Conservation (phyloP, 1,140 invertebrate genomes). For the Bombus vancouverensis region DNA sequence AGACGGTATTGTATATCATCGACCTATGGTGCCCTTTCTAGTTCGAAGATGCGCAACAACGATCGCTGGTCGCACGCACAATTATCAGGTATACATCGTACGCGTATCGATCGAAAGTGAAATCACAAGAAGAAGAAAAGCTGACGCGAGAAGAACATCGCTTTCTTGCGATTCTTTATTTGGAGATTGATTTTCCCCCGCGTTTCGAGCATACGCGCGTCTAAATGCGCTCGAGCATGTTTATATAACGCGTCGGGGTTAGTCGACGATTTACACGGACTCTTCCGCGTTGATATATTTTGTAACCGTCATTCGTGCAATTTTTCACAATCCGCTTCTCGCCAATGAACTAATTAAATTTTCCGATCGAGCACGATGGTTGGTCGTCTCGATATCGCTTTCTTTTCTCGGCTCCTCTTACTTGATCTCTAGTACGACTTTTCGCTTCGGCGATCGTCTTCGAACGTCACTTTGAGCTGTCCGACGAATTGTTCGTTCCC, state of each 20-base stretch:
- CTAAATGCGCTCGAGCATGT: neutral
- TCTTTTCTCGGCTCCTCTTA: neutral
- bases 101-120: constrained; percentile 65
- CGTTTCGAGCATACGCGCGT: neutral
- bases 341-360: neutral
- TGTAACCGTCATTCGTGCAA: neutral
- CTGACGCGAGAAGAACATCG: constrained; percentile 35
- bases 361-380: neutral
- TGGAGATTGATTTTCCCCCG: constrained; percentile 13
- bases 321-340: neutral
- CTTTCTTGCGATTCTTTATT: constrained; percentile 44
- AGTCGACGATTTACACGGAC: neutral
- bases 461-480: neutral
- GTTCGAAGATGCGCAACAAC: constrained; percentile 35
- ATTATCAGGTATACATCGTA: neutral
- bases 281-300: constrained; percentile 40
- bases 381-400: neutral
- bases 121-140: constrained; percentile 57
- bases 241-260: neutral
- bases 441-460: neutral
- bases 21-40: constrained; percentile 17
- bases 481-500: neutral
- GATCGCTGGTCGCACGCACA: constrained; percentile 19
- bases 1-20: neutral
- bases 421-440: neutral